phyloP scores from a whole-genome alignment of 1,140 invertebrate species.

The Drosophila mayri region DNA sequence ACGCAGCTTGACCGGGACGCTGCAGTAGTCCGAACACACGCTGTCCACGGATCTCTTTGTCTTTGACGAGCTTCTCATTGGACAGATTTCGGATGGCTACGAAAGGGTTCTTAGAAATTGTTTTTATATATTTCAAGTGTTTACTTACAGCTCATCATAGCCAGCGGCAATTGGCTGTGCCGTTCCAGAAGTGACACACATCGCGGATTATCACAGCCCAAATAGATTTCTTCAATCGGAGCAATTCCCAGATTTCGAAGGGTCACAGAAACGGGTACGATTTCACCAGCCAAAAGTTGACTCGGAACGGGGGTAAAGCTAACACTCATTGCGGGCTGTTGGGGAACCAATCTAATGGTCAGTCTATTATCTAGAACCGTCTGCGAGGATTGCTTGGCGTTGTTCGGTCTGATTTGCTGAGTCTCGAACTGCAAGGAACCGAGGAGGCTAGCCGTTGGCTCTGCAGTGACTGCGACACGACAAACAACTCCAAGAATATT shows the following conservation, averaged over 20 bases:
- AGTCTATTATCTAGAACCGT: conserved; percentile 87
- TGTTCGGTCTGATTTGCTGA: conserved; percentile 85
- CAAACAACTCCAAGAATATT: conserved; percentile 85
- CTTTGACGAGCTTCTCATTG: conserved; percentile 84
- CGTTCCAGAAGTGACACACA: conserved; percentile 87
- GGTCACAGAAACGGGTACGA: conserved; percentile 88
- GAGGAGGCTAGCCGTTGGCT: conserved; percentile 85
- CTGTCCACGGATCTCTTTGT: conserved; percentile 85
- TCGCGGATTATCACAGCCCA: conserved; percentile 86
- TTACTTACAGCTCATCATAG: conserved; percentile 80
- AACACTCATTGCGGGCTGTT: conserved; percentile 91
- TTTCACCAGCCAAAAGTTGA: conserved; percentile 89
- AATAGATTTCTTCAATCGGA: conserved; percentile 87
- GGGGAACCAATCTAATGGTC: conserved; percentile 88
- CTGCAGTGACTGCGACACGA: conserved; percentile 82
- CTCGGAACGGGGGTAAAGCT: conserved; percentile 88
- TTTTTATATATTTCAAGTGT: too few species aligned
- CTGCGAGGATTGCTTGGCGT: conserved; percentile 84
- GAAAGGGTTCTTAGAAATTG: neutral
- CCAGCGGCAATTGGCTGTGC: conserved; percentile 69
- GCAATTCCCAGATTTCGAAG: conserved; percentile 89
- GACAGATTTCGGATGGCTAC: conserved; percentile 70
- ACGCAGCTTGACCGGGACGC: conserved; percentile 71
- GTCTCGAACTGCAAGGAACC: conserved; percentile 88
- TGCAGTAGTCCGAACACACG: conserved; percentile 86